Conservation (phyloP, 1,140 invertebrate genomes). For the Triops longicaudatus region DNA sequence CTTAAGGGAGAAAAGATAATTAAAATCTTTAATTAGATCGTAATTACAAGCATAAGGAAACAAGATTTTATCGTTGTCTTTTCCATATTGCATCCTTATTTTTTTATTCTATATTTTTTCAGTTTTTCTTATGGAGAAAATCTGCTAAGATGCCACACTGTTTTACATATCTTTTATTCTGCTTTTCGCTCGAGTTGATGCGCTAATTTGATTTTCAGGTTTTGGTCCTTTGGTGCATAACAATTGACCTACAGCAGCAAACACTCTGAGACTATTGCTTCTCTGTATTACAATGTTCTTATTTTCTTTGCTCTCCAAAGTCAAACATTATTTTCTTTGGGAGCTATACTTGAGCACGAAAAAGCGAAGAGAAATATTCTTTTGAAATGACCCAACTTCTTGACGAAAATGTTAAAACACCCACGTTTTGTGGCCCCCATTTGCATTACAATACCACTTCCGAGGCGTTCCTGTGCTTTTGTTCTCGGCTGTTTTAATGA, state of each 20-base stretch:
- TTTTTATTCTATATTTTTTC: too few relatives aligned
- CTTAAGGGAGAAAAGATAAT: too few relatives aligned
- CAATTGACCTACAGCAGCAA: neutral
- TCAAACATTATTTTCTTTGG: neutral
- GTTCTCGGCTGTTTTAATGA: neutral
- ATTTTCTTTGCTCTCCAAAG: neutral
- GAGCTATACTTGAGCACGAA: neutral
- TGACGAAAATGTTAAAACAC: neutral
- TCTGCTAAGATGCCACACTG: too few relatives aligned
- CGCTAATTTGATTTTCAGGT: conserved; percentile 1
- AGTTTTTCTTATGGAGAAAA: too few relatives aligned
- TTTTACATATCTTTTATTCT: too few relatives aligned
- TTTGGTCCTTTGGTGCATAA: neutral
- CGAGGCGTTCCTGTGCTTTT: neutral
- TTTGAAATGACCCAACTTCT: neutral
- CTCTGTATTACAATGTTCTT: neutral
- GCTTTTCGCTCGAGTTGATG: neutral
- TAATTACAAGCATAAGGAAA: too few relatives aligned
- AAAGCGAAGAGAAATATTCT: neutral
- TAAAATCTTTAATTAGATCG: too few relatives aligned
- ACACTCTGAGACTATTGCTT: neutral
- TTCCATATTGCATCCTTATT: too few relatives aligned
- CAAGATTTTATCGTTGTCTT: too few relatives aligned
- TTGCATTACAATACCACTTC: conserved; percentile 4
- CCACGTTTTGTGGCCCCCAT: neutral